Percentiles rank a stretch among this genome's conserved stretches.
phyloP scores from a whole-genome alignment of 2,797 vertebrate genomes.

The Peromyscus attwateri region DNA sequence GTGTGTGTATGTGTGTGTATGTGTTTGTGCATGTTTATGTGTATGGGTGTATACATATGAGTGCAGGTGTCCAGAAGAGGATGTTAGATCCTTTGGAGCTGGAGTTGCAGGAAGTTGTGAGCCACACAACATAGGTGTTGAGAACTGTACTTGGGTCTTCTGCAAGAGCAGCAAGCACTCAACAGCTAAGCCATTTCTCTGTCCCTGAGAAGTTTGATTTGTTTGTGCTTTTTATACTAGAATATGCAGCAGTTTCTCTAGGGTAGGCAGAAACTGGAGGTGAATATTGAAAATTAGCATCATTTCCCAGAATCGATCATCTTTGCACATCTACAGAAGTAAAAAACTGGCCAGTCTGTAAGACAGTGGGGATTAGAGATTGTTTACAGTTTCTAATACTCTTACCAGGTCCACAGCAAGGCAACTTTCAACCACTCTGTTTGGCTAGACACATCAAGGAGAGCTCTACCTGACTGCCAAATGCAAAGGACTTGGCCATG shows the following conservation, averaged over 20 bases:
- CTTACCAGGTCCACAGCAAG: background rate
- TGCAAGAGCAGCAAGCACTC: background rate
- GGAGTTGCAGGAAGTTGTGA: background rate
- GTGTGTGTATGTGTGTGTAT: background rate
- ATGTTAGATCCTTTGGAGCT: background rate
- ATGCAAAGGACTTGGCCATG: rapidly evolving
- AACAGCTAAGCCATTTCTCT: background rate
- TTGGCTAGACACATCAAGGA: too few species aligned
- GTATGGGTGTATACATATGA: background rate
- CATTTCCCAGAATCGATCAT: conserved; percentile 33
- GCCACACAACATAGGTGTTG: background rate
- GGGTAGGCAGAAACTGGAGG: background rate
- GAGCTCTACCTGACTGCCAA: rapidly evolving
- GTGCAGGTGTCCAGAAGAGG: background rate
- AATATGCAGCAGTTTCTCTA: background rate
- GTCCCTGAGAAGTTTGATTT: background rate
- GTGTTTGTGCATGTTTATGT: background rate
- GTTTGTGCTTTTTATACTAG: background rate
- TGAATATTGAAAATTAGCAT: background rate
- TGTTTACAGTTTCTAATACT: background rate
- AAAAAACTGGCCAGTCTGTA: background rate
- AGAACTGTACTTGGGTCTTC: background rate
- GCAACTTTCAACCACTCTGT: background rate
- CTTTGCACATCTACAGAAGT: background rate
- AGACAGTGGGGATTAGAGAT: background rate